Base-by-base conservation (phyloP, 2,888 invertebrate genomes). In the Brachynemurus nebulosus region DNA sequence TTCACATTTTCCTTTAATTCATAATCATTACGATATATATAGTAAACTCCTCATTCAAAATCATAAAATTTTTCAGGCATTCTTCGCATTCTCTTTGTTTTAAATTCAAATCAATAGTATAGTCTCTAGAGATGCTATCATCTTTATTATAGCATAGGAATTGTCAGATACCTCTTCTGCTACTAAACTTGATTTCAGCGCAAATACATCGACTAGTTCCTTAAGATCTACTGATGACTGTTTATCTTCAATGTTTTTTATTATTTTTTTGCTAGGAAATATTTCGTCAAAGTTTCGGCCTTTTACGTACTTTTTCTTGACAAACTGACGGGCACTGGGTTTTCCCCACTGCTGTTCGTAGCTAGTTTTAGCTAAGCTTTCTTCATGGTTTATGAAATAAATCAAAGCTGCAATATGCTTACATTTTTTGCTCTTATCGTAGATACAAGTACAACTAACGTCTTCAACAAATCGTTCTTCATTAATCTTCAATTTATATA, bases 271-370 rank as follows among this genome's bases (percentile, higher is more conserved):
- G 18, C 33, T 35, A 25, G 49, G 49, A 16, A 38, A 37, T 44
- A 47, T 48, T 12, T 51, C 34, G n/a, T n/a, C 33, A 30, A 51
- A 49, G 40, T 48, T 33, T 30, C 37, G 19, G 18, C 45, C 48
- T 42, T 51, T 50, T 4, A 48, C 44, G 33, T 50, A 51, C 20
- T 49, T 51, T 9, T 47, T 41, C 41, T 51, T 46, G 5, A 42
- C 45, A 42, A 51, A 47, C 42, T 48, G 51, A 17, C 45, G 47
- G 23, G 47, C 45, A 37, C 45, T 46, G 33, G 50, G 47, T 34
- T 47, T 50, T 12, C 47, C 47, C 47, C 51, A 51, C 41, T 48
- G 47, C 39, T 51, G 48, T 37, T 50, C 50, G 23, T 46, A 34
- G 45, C 46, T 42, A 1, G 50, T 50, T 47, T 46, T 50, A 9